A percentile compares a stretch with the other conserved stretches of the same genome.
phyloP scores from a whole-genome alignment of 2,113 vertebrate species.

The Sturnus vulgaris region DNA sequence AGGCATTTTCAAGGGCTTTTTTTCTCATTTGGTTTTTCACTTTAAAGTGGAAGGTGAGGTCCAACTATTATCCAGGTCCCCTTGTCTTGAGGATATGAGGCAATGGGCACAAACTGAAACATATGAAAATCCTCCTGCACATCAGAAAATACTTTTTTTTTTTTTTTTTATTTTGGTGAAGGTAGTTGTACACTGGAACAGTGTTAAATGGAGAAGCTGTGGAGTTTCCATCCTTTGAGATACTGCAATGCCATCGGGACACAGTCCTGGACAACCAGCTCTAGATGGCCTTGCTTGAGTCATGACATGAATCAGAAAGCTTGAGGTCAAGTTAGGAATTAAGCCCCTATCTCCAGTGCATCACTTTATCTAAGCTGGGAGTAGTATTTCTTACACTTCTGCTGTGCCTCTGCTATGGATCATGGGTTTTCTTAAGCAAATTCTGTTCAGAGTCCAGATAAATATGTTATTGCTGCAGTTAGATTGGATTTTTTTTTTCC shows the following conservation, averaged over 20 bases:
- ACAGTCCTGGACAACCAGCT: background rate
- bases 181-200: background rate
- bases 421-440: background rate
- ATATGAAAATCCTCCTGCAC: background rate
- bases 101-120: background rate
- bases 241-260: background rate
- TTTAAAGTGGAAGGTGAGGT: background rate
- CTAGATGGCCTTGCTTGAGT: background rate
- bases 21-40: background rate
- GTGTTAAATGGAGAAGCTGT: background rate
- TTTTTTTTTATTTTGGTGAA: background rate
- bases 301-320: background rate
- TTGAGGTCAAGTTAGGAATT: background rate
- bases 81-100: background rate
- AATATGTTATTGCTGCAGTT: background rate
- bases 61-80: background rate
- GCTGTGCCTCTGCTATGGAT: background rate
- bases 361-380: background rate
- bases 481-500: background rate
- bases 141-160: background rate
- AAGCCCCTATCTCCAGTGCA: background rate
- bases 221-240: background rate
- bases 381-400: background rate
- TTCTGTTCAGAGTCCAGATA: background rate
- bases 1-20: background rate